phyloP scores from a whole-genome alignment of 2,797 vertebrate species.

The Eurystomus glaucurus region DNA sequence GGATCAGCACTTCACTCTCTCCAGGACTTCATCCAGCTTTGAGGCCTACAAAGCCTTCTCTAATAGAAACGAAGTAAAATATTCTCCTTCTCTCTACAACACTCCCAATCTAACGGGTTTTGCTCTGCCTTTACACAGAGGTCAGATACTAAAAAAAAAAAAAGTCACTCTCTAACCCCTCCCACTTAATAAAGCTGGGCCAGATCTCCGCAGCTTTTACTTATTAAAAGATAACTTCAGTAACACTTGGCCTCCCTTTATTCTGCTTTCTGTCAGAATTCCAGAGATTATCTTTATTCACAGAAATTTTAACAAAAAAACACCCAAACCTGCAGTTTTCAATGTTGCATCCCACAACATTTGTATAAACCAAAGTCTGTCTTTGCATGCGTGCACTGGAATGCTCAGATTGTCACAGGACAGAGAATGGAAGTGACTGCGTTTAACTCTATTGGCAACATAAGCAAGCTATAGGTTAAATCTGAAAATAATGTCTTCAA shows the following conservation, averaged over 20 bases:
- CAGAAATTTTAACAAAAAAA: background rate
- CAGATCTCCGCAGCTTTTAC: background rate
- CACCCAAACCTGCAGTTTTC: background rate
- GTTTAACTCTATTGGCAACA: background rate
- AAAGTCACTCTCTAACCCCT: rapidly evolving
- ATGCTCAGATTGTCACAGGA: background rate
- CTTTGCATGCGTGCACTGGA: background rate
- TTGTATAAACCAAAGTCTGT: background rate
- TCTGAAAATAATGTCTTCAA: background rate
- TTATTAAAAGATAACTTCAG: background rate
- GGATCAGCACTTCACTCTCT: background rate
- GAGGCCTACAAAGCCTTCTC: background rate
- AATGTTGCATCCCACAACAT: background rate
- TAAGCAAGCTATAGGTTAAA: background rate
- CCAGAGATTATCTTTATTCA: background rate
- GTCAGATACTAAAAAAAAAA: background rate
- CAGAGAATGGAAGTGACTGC: background rate
- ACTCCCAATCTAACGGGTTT: background rate
- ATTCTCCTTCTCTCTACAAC: background rate
- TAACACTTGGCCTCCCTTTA: background rate
- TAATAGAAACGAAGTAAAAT: background rate
- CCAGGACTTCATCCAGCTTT: background rate
- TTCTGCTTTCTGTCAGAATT: background rate
- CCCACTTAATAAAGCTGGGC: rapidly evolving
- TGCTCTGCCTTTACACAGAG: background rate